Evolutionary conservation across 2,113 vertebrate genomes (phyloP).

Genomic region (cat (Felis catus)): F.catus_Fca126_mat1.0 CM031421.1:31004001-31004500

Average conservation of each 20-base stretch:
- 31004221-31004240: background rate
- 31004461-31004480: background rate
- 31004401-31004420: background rate
- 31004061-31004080: no score
- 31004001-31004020: no score
- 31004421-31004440: background rate
- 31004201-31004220: background rate
- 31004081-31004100: background rate
- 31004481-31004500: background rate
- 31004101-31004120: background rate
- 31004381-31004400: background rate
- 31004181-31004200: background rate
- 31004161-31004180: background rate
- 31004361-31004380: background rate
- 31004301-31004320: background rate
- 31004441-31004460: background rate
- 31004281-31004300: background rate
- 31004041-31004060: no score
- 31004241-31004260: background rate
- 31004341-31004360: background rate
- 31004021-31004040: no score
- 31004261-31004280: no score
- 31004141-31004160: background rate
- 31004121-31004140: background rate
- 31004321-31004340: background rate